Evolutionary conservation across 2,888 invertebrate species (phyloP).

Genomic region (Lasioglossum oenotherae): DNA sequence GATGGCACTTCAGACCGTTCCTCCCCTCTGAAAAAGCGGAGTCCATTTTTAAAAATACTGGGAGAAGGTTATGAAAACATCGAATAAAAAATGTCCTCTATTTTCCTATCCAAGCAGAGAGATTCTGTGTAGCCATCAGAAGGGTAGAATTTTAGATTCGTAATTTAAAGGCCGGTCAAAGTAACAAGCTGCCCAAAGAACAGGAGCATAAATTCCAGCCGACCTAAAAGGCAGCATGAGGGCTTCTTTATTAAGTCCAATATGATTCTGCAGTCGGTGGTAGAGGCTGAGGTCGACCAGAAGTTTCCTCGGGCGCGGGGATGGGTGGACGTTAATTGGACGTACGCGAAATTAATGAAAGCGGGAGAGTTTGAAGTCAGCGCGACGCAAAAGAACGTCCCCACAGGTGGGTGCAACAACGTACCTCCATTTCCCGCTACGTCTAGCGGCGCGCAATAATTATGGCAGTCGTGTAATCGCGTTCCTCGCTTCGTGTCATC

Average conservation of each 20-base stretch:
- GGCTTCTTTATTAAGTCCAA: constrained; percentile 31
- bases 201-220: neutral
- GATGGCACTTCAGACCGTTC: too few relatives aligned
- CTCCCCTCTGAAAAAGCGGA: too few relatives aligned
- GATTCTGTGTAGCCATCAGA: too few relatives aligned
- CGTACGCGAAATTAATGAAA: constrained; percentile 55
- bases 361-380: constrained; percentile 46
- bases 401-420: constrained; percentile 26
- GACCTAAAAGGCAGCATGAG: neutral
- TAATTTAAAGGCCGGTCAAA: neutral
- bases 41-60: too few relatives aligned
- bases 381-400: constrained; percentile 19
- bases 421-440: constrained; percentile 40
- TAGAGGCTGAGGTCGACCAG: neutral
- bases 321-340: constrained; percentile 53
- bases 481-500: constrained; percentile 50
- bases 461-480: constrained; percentile 63
- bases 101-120: neutral
- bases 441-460: constrained; percentile 62
- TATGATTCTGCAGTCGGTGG: neutral
- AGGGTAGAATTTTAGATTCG: neutral
- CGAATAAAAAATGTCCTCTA: neutral
- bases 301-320: neutral
- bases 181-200: neutral
- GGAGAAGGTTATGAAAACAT: neutral